Conservation (phyloP, 2,113 vertebrate genomes). For the Nerophis ophidion region DNA sequence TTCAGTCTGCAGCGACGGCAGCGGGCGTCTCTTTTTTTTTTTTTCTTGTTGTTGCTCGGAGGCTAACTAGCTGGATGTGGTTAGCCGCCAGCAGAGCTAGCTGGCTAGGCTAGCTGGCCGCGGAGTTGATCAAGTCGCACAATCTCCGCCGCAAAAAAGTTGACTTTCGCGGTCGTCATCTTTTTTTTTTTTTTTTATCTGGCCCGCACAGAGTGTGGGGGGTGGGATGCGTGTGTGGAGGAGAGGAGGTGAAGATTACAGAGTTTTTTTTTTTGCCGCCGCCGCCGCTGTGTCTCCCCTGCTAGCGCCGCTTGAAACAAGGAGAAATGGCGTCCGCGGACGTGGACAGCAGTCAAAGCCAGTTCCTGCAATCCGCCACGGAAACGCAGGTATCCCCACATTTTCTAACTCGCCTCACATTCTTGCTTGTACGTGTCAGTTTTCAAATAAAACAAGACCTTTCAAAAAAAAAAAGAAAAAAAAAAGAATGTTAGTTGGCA, state of each 20-base stretch:
- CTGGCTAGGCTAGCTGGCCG: constrained; percentile 62
- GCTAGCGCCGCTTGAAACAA: constrained; percentile 88
- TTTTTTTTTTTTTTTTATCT: not conserved
- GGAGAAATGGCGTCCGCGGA: constrained; percentile 99
- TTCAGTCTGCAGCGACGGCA: constrained; percentile 52
- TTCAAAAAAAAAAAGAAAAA: too few relatives aligned
- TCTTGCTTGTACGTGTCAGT: too few relatives aligned
- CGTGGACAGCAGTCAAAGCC: constrained; percentile 90
- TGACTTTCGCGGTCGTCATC: constrained; percentile 43
- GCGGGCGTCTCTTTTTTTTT: constrained; percentile 53
- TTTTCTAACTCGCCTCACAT: constrained; percentile 40
- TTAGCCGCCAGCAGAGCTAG: constrained; percentile 60
- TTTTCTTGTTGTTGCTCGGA: constrained; percentile 59
- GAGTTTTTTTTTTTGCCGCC: constrained; percentile 66
- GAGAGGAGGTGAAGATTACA: constrained; percentile 59
- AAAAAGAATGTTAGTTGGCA: constrained; percentile 58
- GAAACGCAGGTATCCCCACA: constrained; percentile 73
- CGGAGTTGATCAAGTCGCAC: constrained; percentile 65
- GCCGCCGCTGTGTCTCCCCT: constrained; percentile 55
- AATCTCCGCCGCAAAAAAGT: constrained; percentile 49
- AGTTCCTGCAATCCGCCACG: constrained; percentile 84
- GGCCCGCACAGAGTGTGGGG: constrained; percentile 52
- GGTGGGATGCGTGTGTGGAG: constrained; percentile 63
- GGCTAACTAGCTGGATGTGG: constrained; percentile 68
- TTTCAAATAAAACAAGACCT: too few relatives aligned